Evolutionary conservation across 2,888 invertebrate genomes (phyloP).

Genomic region (Latrodectus elegans): DNA sequence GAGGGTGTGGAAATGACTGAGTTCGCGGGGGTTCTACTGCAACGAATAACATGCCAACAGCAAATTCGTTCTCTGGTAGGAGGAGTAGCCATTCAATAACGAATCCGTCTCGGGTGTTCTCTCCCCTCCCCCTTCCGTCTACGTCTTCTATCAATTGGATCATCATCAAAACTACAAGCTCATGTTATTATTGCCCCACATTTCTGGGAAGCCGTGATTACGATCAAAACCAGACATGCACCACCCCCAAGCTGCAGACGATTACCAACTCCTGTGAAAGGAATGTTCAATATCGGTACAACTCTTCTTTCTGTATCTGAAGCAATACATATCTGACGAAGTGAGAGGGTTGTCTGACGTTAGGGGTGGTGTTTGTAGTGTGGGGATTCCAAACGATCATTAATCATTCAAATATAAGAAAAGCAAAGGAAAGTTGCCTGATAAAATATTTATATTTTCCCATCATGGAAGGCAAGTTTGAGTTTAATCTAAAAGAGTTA

Average conservation of each 20-base stretch:
- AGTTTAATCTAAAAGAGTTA: too few species aligned
- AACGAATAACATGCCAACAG: too few species aligned
- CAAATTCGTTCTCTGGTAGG: too few species aligned
- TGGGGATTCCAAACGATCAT: slow-evolving; percentile 23
- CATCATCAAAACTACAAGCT: slow-evolving; percentile 15
- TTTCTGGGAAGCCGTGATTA: not conserved
- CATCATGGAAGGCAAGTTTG: not conserved
- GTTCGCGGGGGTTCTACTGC: too few species aligned
- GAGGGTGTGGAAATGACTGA: too few species aligned
- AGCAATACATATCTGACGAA: slow-evolving; percentile 47
- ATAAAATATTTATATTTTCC: slow-evolving; percentile 27
- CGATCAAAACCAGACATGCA: slow-evolving; percentile 45
- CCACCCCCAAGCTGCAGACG: slow-evolving; percentile 1
- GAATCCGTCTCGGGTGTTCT: not conserved
- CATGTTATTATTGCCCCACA: slow-evolving; percentile 30
- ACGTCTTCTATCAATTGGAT: slow-evolving; percentile 36
- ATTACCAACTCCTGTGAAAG: not conserved
- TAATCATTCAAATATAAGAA: slow-evolving; percentile 43
- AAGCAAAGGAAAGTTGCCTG: not conserved
- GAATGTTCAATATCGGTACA: slow-evolving; percentile 8
- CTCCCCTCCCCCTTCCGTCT: not conserved
- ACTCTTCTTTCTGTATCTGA: not conserved
- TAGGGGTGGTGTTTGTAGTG: not conserved
- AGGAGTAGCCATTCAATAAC: not conserved
- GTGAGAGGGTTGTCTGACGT: slow-evolving; percentile 5